phyloP scores from a whole-genome alignment of 2,888 invertebrate species.

The Hyalella azteca region DNA sequence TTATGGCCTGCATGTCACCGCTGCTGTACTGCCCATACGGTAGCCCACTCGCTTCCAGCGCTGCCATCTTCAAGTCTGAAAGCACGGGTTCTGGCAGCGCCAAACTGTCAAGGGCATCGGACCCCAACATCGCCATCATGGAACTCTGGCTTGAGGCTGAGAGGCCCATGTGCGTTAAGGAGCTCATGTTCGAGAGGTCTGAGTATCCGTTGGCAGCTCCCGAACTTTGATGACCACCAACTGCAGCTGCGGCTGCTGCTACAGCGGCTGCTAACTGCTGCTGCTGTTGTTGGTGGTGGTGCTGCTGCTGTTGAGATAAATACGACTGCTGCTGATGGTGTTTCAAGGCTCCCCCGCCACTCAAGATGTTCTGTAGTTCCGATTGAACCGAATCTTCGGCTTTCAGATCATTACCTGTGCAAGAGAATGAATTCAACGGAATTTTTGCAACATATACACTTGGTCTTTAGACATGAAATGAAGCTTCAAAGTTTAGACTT shows the following conservation, averaged over 20 bases:
- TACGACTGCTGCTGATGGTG: slow-evolving; percentile 15
- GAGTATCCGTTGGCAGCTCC: slow-evolving; percentile 8
- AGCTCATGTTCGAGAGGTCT: slow-evolving; percentile 15
- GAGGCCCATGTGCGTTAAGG: slow-evolving; percentile 31
- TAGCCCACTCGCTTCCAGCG: neutral
- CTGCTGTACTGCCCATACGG: slow-evolving; percentile 6
- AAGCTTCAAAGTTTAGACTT: no score
- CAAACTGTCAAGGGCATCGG: slow-evolving; percentile 7
- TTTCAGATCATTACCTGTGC: slow-evolving; percentile 6
- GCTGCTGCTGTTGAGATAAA: slow-evolving; percentile 32
- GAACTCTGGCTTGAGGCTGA: slow-evolving; percentile 11
- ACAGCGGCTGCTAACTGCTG: slow-evolving; percentile 3
- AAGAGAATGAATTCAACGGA: neutral
- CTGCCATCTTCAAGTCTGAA: slow-evolving; percentile 17
- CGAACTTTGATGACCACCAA: slow-evolving; percentile 4
- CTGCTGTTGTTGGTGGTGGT: slow-evolving; percentile 38
- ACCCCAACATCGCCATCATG: slow-evolving; percentile 25
- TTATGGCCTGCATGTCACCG: neutral
- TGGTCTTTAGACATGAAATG: no score
- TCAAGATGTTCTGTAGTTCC: slow-evolving; percentile 15
- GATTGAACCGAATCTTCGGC: slow-evolving; percentile 20
- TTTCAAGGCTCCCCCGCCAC: slow-evolving; percentile 1
- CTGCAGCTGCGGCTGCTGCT: neutral
- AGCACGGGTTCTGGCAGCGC: neutral
- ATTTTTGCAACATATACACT: no score